A percentile compares a stretch with the other conserved stretches of the same genome.
Evolutionary conservation across 2,888 invertebrate genomes (phyloP).

Genomic region (Amorpha juglandis): DNA sequence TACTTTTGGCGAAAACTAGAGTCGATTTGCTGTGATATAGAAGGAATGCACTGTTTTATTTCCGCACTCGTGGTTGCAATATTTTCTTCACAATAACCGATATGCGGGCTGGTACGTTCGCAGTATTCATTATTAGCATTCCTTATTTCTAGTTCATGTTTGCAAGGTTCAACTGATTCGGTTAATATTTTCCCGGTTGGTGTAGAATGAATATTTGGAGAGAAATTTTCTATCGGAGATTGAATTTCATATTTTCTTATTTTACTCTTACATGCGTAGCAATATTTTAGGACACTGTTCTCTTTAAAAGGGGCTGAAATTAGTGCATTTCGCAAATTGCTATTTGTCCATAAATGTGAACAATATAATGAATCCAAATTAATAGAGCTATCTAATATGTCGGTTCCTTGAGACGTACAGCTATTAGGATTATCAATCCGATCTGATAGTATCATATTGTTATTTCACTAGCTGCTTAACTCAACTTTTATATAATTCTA

Average conservation of each 20-base stretch:
- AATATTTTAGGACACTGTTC: constrained; percentile 65
- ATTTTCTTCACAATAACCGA: constrained; percentile 46
- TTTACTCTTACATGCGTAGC: constrained; percentile 75
- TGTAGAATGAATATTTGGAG: constrained; percentile 72
- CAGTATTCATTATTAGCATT: constrained; percentile 44
- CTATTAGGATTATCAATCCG: constrained; percentile 54
- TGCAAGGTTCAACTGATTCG: constrained; percentile 23
- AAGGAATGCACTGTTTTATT: constrained; percentile 66
- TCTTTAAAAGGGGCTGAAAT: constrained; percentile 59
- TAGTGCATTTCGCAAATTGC: constrained; percentile 62
- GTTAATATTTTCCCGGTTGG: constrained; percentile 56
- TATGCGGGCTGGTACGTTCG: constrained; percentile 45
- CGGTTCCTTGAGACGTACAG: constrained; percentile 52
- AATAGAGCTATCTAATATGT: constrained; percentile 54
- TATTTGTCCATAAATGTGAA: constrained; percentile 74
- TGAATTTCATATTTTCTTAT: constrained; percentile 76
- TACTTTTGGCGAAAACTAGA: constrained; percentile 70
- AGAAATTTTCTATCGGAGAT: constrained; percentile 57
- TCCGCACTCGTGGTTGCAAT: constrained; percentile 43
- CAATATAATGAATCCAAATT: constrained; percentile 73
- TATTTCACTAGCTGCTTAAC: constrained; percentile 34
- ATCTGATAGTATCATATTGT: constrained; percentile 64
- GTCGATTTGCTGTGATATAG: constrained; percentile 76
- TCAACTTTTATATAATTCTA: constrained; percentile 33
- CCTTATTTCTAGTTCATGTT: constrained; percentile 46